Conservation (phyloP, 37 sponge, comb jelly and placozoan species). For the Cladorhizidae sp. region DNA sequence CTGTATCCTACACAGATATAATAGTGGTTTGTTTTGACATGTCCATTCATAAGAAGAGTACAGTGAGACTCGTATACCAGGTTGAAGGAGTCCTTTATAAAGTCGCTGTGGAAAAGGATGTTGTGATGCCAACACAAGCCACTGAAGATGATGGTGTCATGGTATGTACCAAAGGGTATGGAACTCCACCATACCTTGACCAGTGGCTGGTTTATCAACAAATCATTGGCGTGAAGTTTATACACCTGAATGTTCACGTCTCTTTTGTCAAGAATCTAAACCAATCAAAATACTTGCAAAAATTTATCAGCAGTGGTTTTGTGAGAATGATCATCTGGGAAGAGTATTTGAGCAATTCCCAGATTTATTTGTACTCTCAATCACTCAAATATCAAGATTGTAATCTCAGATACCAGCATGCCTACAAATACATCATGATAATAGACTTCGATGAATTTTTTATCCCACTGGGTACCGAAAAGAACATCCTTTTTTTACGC, state of each 20-base stretch:
- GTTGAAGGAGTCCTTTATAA: too few species aligned
- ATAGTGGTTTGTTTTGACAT: too few species aligned
- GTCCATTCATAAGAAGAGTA: too few species aligned
- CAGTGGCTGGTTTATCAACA: background rate
- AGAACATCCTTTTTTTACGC: background rate
- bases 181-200: background rate
- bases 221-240: background rate
- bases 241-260: conserved; percentile 4
- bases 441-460: conserved; percentile 9
- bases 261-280: background rate
- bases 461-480: background rate
- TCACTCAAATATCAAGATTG: conserved; percentile 8
- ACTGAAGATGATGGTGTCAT: background rate
- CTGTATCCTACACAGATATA: too few species aligned
- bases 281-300: background rate
- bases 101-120: too few species aligned
- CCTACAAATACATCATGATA: background rate
- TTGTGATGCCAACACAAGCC: too few species aligned
- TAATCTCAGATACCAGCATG: background rate
- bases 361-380: background rate
- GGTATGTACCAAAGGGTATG: background rate
- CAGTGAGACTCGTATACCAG: too few species aligned
- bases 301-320: background rate
- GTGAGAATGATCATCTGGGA: background rate
- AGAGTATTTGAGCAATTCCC: background rate